Percentiles rank a stretch among this genome's conserved stretches.
Evolutionary conservation across 2,797 vertebrate species (phyloP).

Genomic region (Rhabdomys pumilio): DNA sequence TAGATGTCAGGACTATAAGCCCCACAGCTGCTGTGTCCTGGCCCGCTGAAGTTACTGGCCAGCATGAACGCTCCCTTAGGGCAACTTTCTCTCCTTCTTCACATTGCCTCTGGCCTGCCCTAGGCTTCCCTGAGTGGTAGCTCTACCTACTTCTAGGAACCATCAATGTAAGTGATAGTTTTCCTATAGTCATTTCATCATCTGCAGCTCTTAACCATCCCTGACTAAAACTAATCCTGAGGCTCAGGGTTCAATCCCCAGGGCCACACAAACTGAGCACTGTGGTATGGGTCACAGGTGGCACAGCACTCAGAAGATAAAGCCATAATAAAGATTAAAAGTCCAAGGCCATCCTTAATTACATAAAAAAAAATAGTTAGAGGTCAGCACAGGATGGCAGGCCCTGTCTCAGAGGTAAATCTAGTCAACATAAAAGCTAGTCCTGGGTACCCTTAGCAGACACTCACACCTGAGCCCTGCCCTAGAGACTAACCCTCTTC

Average conservation of each 20-base stretch:
- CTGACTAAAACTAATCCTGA: not conserved
- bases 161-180: not conserved
- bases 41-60: not conserved
- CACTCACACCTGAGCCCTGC: not conserved
- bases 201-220: not conserved
- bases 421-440: not conserved
- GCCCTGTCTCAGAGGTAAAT: not conserved
- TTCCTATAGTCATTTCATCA: not conserved
- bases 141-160: not conserved
- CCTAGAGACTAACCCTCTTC: not conserved
- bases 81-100: fast-evolving
- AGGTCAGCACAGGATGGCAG: not conserved
- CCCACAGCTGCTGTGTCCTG: not conserved
- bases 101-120: not conserved
- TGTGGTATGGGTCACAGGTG: not conserved
- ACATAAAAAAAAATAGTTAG: not conserved
- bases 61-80: not conserved
- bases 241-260: not conserved
- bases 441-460: not conserved
- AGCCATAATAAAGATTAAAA: not conserved
- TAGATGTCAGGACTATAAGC: not conserved
- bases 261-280: not conserved
- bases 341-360: not conserved
- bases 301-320: not conserved
- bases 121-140: fast-evolving